Conservation (phyloP, 2,113 vertebrate species). For the Neolamprologus toae region DNA sequence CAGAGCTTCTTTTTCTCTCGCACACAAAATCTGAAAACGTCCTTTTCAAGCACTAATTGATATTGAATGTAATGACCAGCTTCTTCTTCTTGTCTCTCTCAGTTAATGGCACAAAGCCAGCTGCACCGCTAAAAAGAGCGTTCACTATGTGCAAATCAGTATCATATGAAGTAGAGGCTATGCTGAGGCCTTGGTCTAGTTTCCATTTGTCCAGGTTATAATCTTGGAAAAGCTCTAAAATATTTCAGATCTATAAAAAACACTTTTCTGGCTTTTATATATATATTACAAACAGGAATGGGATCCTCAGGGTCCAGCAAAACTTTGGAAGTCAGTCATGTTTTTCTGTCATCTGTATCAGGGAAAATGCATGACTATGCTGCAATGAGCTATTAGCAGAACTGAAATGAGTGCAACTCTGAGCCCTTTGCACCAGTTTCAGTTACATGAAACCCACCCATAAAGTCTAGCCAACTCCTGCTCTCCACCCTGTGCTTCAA, state of each 20-base stretch:
- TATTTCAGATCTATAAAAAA: neutral
- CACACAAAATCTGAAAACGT: neutral
- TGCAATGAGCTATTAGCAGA: slow-evolving; percentile 21
- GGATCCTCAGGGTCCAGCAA: neutral
- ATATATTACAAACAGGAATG: neutral
- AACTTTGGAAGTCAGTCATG: slow-evolving; percentile 14
- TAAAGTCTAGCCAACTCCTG: slow-evolving; percentile 38
- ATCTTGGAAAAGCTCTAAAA: slow-evolving; percentile 5
- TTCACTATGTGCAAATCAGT: neutral
- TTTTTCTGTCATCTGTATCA: neutral
- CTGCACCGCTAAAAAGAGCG: neutral
- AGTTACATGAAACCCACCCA: slow-evolving; percentile 48
- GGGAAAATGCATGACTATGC: neutral
- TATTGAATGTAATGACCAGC: slow-evolving; percentile 22
- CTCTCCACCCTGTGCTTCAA: slow-evolving; percentile 32
- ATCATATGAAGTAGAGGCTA: neutral
- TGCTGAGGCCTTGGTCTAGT: neutral
- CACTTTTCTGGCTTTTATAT: neutral
- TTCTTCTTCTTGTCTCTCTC: neutral
- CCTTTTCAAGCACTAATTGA: slow-evolving; percentile 37
- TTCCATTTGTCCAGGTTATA: neutral
- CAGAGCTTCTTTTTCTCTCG: neutral
- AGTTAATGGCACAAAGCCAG: neutral
- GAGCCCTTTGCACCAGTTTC: slow-evolving; percentile 18
- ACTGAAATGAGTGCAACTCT: neutral